Percentiles rank a stretch among this genome's conserved stretches.
phyloP scores from a whole-genome alignment of 2,888 invertebrate species.

The Amiota minor region DNA sequence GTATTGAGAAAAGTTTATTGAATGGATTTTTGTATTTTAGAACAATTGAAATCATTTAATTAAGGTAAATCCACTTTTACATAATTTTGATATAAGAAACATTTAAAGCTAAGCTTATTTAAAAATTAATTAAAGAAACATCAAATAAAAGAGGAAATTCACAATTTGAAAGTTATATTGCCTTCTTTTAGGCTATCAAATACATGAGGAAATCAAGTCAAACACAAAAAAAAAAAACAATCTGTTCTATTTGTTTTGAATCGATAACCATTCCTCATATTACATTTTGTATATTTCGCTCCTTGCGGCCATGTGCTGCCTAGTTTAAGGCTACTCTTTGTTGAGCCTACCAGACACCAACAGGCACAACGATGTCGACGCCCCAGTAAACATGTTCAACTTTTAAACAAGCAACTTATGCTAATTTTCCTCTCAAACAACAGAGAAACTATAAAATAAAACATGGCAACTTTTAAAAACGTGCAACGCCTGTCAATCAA shows the following conservation, averaged over 20 bases:
- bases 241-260: too few relatives aligned
- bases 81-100: too few relatives aligned
- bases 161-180: neutral
- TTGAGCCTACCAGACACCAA: slow-evolving; percentile 3
- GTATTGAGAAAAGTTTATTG: too few relatives aligned
- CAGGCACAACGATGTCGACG: neutral
- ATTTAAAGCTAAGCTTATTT: too few relatives aligned
- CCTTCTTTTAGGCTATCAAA: neutral
- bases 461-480: slow-evolving; percentile 11
- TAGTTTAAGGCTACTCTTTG: too few relatives aligned
- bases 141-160: neutral
- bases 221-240: too few relatives aligned
- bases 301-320: too few relatives aligned
- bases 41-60: too few relatives aligned
- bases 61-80: too few relatives aligned
- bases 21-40: too few relatives aligned
- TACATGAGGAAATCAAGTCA: neutral
- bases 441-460: neutral
- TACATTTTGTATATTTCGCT: too few relatives aligned
- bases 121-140: too few relatives aligned
- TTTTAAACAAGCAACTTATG: slow-evolving; percentile 12
- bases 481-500: slow-evolving; percentile 24
- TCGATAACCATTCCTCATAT: neutral
- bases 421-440: slow-evolving; percentile 11
- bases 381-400: neutral